A percentile compares a stretch with the other conserved stretches of the same genome.
Conservation (phyloP, 2,888 invertebrate genomes). For the Lochmaea capreae region DNA sequence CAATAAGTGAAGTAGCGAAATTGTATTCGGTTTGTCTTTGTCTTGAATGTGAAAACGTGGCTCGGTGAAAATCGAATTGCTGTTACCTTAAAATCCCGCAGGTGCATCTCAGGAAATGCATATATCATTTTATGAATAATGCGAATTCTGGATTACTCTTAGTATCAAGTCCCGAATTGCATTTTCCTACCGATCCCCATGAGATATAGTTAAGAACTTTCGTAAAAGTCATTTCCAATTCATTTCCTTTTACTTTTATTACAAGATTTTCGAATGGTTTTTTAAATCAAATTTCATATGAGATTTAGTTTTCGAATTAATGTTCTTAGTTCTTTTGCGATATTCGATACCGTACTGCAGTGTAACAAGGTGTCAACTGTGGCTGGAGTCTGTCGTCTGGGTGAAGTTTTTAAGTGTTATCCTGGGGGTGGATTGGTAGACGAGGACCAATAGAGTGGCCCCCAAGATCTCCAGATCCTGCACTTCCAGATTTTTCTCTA, state of each 20-base stretch:
- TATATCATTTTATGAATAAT: constrained; percentile 29
- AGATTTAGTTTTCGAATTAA: neutral
- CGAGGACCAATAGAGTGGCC: too few species aligned
- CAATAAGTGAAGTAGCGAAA: too few species aligned
- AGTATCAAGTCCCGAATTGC: constrained; percentile 19
- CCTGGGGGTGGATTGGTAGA: too few species aligned
- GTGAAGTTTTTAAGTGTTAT: too few species aligned
- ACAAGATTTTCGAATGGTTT: neutral
- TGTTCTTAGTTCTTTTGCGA: neutral
- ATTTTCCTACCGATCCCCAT: constrained; percentile 18
- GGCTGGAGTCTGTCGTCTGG: too few species aligned
- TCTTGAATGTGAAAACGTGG: constrained; percentile 14
- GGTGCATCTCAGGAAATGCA: constrained; percentile 31
- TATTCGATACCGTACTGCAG: too few species aligned
- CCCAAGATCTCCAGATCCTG: too few species aligned
- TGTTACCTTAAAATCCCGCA: constrained; percentile 14
- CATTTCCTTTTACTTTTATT: neutral
- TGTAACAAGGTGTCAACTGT: too few species aligned
- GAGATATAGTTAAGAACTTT: neutral
- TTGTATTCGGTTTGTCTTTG: neutral
- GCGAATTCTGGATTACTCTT: constrained; percentile 24
- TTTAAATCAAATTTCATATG: neutral
- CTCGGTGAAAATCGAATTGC: constrained; percentile 28
- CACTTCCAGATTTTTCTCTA: too few species aligned
- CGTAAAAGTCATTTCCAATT: neutral